A percentile compares a stretch with the other conserved stretches of the same genome.
Conservation (phyloP, 2,113 vertebrate genomes). For the Chionis minor region DNA sequence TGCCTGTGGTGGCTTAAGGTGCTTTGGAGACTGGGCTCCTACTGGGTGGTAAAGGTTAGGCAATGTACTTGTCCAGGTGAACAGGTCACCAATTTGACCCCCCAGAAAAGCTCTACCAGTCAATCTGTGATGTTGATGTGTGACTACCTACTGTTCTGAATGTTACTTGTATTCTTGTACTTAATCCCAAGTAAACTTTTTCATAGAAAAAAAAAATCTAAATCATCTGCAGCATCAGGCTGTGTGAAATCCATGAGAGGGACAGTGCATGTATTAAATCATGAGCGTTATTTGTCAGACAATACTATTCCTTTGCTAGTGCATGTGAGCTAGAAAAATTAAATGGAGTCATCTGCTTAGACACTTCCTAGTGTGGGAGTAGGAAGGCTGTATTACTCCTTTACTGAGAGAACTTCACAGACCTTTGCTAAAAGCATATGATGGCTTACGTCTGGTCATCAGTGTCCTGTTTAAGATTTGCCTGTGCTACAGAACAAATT, state of each 20-base stretch:
- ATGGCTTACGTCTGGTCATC: fast-evolving
- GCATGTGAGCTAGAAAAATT: background rate
- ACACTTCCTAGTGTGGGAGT: background rate
- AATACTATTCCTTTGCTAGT: background rate
- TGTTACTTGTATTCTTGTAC: background rate
- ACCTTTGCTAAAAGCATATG: background rate
- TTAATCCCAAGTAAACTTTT: background rate
- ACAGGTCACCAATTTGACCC: background rate
- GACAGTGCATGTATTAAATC: background rate
- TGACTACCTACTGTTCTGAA: background rate
- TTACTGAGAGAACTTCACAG: background rate
- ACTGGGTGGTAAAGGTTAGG: background rate
- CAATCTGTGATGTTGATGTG: background rate
- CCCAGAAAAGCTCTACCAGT: background rate
- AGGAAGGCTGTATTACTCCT: background rate
- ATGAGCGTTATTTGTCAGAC: background rate
- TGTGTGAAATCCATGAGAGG: background rate
- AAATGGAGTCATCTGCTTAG: background rate
- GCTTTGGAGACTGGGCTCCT: background rate
- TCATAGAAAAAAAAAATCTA: background rate
- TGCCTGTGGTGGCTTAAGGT: background rate
- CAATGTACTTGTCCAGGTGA: background rate
- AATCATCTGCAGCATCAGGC: background rate
- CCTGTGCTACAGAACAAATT: background rate
- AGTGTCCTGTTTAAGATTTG: background rate